Conservation (phyloP, 2,113 vertebrate species). For the Ochotona princeps region DNA sequence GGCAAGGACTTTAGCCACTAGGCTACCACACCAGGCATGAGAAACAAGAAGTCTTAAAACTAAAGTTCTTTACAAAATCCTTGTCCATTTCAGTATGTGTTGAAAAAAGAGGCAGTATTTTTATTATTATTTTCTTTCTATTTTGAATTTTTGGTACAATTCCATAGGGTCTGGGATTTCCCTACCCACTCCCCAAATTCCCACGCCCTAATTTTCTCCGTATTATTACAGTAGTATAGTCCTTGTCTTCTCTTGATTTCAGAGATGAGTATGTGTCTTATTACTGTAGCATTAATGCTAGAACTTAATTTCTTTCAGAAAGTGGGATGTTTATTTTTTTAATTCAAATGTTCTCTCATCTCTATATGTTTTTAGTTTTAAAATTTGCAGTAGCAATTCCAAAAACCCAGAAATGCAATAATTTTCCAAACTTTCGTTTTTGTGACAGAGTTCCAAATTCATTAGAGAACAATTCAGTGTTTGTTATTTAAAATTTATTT, state of each 20-base stretch:
- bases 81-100: conserved; percentile 17
- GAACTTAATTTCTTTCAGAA: neutral
- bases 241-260: conserved; percentile 37
- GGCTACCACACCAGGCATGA: too few species aligned
- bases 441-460: conserved; percentile 22
- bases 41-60: neutral
- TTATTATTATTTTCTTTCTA: too few species aligned
- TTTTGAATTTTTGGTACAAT: too few species aligned
- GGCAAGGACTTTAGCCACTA: too few species aligned
- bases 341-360: neutral
- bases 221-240: too few species aligned
- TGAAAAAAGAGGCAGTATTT: neutral
- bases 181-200: too few species aligned
- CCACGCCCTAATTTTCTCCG: too few species aligned
- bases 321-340: neutral
- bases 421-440: conserved; percentile 28
- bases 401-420: neutral
- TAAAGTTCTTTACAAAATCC: neutral
- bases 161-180: too few species aligned
- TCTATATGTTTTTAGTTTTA: conserved; percentile 34
- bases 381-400: conserved; percentile 10
- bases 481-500: conserved; percentile 27
- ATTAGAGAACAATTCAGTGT: neutral
- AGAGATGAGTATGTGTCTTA: neutral
- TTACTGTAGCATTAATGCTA: neutral